Evolutionary conservation across 2,888 invertebrate species (phyloP).

Genomic region (Rhabditoides inermis): DNA sequence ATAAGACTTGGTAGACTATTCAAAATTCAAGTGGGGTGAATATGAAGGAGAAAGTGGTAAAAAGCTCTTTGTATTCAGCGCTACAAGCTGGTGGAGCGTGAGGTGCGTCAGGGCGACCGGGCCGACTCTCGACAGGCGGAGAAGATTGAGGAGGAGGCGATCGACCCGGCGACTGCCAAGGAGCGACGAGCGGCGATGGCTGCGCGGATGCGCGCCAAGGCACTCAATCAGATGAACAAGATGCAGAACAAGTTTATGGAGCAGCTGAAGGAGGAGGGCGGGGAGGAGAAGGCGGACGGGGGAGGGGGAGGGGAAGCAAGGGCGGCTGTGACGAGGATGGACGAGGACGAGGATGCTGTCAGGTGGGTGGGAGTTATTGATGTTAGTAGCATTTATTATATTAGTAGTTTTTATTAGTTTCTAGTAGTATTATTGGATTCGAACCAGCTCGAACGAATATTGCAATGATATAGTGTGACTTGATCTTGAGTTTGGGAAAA

Average conservation of each 20-base stretch:
- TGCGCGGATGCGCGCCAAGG: constrained; percentile 35
- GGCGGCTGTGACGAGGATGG: constrained; percentile 7
- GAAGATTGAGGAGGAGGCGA: constrained; percentile 10
- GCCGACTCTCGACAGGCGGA: constrained; percentile 1
- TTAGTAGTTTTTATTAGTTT: too few species aligned
- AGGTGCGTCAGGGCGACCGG: background rate
- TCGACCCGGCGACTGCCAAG: too few species aligned
- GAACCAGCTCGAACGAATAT: too few species aligned
- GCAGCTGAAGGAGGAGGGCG: background rate
- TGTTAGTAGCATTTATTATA: too few species aligned
- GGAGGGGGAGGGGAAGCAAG: constrained; percentile 7
- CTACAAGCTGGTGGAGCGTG: too few species aligned
- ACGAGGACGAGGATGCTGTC: constrained; percentile 27
- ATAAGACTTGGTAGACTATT: too few species aligned
- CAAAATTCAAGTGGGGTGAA: too few species aligned
- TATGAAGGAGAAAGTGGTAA: background rate
- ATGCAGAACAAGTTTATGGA: constrained; percentile 8
- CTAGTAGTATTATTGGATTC: too few species aligned
- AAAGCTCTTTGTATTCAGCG: too few species aligned
- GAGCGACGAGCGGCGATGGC: constrained; percentile 27
- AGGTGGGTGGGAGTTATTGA: constrained; percentile 11
- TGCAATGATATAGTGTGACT: too few species aligned
- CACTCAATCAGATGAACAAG: constrained; percentile 27
- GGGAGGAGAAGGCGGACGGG: background rate
- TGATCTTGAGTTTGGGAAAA: too few species aligned